Conservation (phyloP, 2,113 vertebrate genomes). For the Hyla sarda region DNA sequence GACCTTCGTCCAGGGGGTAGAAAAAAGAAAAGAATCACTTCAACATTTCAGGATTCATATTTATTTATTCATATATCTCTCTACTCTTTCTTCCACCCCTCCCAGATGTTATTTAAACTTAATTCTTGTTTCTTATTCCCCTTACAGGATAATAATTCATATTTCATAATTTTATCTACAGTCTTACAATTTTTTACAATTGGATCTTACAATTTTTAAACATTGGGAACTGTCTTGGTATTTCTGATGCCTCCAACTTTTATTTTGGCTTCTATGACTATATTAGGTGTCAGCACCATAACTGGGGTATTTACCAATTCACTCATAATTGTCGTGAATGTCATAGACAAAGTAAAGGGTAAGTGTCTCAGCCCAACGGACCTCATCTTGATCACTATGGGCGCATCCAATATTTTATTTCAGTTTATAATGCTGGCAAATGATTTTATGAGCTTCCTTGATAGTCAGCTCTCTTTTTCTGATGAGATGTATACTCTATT, state of each 20-base stretch:
- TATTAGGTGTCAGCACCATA: slow-evolving; percentile 52
- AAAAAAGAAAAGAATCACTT: too few species aligned
- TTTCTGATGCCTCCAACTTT: slow-evolving; percentile 8
- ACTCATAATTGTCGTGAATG: slow-evolving; percentile 63
- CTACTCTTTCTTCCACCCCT: too few species aligned
- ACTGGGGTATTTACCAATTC: slow-evolving; percentile 63
- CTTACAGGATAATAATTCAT: too few species aligned
- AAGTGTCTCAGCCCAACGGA: slow-evolving; percentile 62
- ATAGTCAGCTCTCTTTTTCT: slow-evolving; percentile 13
- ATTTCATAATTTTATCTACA: too few species aligned
- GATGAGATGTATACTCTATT: slow-evolving; percentile 53
- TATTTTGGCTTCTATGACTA: not conserved
- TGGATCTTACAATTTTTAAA: too few species aligned
- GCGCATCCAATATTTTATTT: slow-evolving; percentile 61
- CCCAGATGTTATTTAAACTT: too few species aligned
- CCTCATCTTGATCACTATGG: slow-evolving; percentile 64
- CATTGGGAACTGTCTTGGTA: not conserved
- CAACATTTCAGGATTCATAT: too few species aligned
- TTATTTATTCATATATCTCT: too few species aligned
- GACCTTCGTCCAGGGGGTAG: too few species aligned
- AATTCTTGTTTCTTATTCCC: too few species aligned
- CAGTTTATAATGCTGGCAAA: not conserved
- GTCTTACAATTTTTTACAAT: too few species aligned
- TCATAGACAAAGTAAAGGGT: slow-evolving; percentile 60
- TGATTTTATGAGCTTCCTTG: not conserved